Conservation (phyloP, 2,888 invertebrate species). For the Lagria hirta region DNA sequence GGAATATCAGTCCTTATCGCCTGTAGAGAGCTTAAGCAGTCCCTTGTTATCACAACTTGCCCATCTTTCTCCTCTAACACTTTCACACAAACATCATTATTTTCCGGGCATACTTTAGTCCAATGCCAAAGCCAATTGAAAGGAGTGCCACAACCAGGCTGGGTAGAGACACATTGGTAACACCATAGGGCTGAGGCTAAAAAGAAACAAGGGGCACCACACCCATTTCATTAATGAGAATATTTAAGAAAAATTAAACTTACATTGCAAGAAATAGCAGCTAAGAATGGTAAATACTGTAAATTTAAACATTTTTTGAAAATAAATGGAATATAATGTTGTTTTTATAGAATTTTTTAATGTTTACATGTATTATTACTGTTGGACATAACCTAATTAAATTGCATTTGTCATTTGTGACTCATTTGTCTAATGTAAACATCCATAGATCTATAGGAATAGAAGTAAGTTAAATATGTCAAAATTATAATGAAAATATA, state of each 20-base stretch:
- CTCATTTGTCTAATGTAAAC: too few species aligned
- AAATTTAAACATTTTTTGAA: too few species aligned
- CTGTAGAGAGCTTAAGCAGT: conserved; percentile 78
- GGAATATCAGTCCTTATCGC: conserved; percentile 83
- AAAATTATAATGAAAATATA: too few species aligned
- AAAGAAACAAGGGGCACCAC: conserved; percentile 18
- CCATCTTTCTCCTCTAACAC: conserved; percentile 84
- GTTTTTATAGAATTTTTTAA: too few species aligned
- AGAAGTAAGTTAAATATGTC: too few species aligned
- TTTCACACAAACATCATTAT: conserved; percentile 86
- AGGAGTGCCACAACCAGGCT: conserved; percentile 82
- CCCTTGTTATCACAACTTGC: conserved; percentile 79
- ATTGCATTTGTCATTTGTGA: too few species aligned
- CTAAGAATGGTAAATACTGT: too few species aligned
- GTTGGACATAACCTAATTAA: too few species aligned
- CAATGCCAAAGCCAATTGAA: conserved; percentile 81
- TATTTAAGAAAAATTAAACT: conserved; percentile 6
- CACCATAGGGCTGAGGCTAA: conserved; percentile 68
- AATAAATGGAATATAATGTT: too few species aligned
- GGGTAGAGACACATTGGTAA: conserved; percentile 85
- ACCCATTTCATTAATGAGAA: conserved; percentile 11
- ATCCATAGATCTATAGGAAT: too few species aligned
- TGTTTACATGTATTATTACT: too few species aligned
- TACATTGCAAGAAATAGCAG: conserved; percentile 12
- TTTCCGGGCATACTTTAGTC: conserved; percentile 79